A percentile compares a stretch with the other conserved stretches of the same genome.
Evolutionary conservation across 2,113 vertebrate genomes (phyloP).

Genomic region (Coryphaenoides rupestris): DNA sequence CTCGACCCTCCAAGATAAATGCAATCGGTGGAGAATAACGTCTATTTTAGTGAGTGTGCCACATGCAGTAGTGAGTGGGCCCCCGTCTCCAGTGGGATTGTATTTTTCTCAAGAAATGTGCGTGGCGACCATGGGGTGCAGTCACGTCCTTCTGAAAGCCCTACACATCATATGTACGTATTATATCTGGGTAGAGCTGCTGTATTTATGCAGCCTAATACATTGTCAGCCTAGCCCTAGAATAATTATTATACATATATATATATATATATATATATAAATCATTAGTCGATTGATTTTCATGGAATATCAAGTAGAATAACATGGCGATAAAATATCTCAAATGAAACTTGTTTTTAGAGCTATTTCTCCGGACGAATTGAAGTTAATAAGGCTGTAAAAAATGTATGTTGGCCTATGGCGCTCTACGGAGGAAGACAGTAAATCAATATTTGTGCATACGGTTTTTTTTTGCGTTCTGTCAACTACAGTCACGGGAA

Average conservation of each 20-base stretch:
- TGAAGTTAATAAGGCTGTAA: background rate
- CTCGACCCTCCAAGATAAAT: slow-evolving; percentile 66
- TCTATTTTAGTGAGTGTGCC: slow-evolving; percentile 51
- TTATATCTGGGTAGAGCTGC: too few relatives aligned
- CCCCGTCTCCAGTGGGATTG: background rate
- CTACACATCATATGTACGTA: too few relatives aligned
- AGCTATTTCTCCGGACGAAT: background rate
- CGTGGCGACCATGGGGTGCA: slow-evolving; percentile 50
- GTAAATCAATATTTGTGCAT: slow-evolving; percentile 1
- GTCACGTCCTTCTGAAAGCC: slow-evolving; percentile 40
- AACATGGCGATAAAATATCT: too few relatives aligned
- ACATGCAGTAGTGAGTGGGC: slow-evolving; percentile 27
- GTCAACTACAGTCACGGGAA: background rate
- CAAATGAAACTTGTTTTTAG: background rate
- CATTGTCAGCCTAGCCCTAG: too few relatives aligned
- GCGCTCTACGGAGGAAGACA: background rate
- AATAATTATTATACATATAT: too few relatives aligned
- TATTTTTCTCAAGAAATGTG: background rate
- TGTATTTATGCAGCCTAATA: too few relatives aligned
- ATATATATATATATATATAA: too few relatives aligned
- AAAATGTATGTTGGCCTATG: background rate
- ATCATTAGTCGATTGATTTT: too few relatives aligned
- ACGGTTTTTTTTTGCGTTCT: too few relatives aligned
- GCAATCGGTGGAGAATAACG: slow-evolving; percentile 59
- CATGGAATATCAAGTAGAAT: too few relatives aligned